Conservation (phyloP, 2,113 vertebrate species). For the Baryphthengus martii region DNA sequence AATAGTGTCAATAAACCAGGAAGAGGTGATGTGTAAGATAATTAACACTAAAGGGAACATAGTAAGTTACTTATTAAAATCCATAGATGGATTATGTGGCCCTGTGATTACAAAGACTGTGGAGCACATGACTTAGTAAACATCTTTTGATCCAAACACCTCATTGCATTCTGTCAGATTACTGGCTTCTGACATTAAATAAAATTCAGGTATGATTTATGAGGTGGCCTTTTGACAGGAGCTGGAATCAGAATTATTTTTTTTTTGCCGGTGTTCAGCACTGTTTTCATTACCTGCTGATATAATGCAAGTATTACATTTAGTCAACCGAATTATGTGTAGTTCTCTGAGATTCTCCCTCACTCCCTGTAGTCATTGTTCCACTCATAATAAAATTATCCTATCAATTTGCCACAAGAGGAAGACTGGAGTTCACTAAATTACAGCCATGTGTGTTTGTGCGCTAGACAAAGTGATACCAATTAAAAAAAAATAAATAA, state of each 20-base stretch:
- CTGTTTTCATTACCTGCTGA: conserved; percentile 76
- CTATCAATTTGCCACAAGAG: conserved; percentile 78
- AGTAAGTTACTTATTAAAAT: conserved; percentile 93
- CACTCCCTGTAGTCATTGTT: conserved; percentile 76
- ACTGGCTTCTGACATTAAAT: conserved; percentile 72
- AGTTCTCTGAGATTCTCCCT: conserved; percentile 69
- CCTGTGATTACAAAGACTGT: conserved; percentile 72
- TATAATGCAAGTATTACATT: conserved; percentile 74
- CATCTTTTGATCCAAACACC: conserved; percentile 76
- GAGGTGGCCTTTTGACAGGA: conserved; percentile 73
- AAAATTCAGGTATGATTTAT: conserved; percentile 76
- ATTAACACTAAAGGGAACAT: conserved; percentile 81
- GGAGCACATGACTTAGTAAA: conserved; percentile 75
- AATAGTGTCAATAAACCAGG: conserved; percentile 59
- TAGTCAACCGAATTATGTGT: conserved; percentile 75
- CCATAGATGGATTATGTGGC: conserved; percentile 79
- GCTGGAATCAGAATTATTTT: conserved; percentile 68
- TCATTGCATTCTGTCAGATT: conserved; percentile 74
- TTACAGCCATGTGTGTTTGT: conserved; percentile 70
- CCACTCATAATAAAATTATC: conserved; percentile 79
- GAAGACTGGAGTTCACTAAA: conserved; percentile 75
- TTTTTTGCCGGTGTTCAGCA: conserved; percentile 14
- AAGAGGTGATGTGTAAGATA: conserved; percentile 77
- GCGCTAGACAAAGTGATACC: conserved; percentile 68
- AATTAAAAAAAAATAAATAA: conserved; percentile 62